Evolutionary conservation across 2,888 invertebrate species (phyloP), one percentile per base, ranked within the genome.

Genomic region (Ptychoptera contaminata): DNA sequence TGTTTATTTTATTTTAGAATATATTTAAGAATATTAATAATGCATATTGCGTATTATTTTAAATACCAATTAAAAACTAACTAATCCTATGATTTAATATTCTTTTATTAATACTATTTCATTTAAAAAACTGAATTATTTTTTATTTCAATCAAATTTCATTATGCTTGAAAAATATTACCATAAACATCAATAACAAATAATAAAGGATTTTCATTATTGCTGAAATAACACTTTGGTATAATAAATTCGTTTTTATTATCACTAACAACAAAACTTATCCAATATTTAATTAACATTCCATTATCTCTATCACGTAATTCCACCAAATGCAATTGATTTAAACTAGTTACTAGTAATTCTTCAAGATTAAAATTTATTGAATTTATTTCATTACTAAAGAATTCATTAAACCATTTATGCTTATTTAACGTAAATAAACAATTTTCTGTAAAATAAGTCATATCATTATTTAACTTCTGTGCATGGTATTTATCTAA

Each of bases 401-500:
- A 2, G 5, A 14, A 14, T 44, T 46, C 36, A 46, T 55, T 54
- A 8, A 66, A 50, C 65, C 65, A 66, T 29, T 58, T 58, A 54
- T 67, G 64, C 35, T 59, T 50, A 9, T 55, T 55, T 12, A 66
- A 51, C 32, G 62, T 62, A 1, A 60, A 49, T 8, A 58, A 59
- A 44, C 64, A 66, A 37, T 60, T 66, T 44, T 52, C 50, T 0
- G 61, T 54, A 43, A 66, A 67, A 47, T 58, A 65, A 47, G 60
- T 62, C 37, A 56, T 56, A 49, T 66, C 65, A 49, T 56, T 57
- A 36, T 52, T 46, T 16, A 23, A 23, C 7, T 60, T 57, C 46
- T 66, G 65, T 12, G 57, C 56, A 41, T 59, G 61, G 51, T 66
- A 66, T 41, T 60, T 61, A 16, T 59, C 55, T 42, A 66, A 47